Percentiles rank a stretch among this genome's conserved stretches.
phyloP scores from a whole-genome alignment of 92 coral and sea anemone genomes.

The Palythoa caribaeorum region DNA sequence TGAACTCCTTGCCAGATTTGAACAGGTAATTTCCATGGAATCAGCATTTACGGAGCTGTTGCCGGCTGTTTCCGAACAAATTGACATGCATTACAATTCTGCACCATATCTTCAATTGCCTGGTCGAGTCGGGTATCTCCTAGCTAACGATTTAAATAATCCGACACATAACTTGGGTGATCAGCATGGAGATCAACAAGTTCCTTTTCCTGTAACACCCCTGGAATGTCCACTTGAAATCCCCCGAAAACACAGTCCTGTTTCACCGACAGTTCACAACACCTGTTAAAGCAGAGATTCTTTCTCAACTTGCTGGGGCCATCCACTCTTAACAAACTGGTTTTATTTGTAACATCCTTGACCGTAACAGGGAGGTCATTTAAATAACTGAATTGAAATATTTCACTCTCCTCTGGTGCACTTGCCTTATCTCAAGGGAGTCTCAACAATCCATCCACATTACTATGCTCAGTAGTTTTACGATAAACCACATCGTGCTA shows the following conservation, averaged over 20 bases:
- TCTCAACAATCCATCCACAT: background rate
- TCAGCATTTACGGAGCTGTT: too few relatives aligned
- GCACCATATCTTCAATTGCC: too few relatives aligned
- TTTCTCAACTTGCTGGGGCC: background rate
- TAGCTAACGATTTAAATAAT: too few relatives aligned
- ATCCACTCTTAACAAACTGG: background rate
- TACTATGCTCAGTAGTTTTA: constrained; percentile 8
- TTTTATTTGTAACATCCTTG: background rate
- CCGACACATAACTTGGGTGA: too few relatives aligned
- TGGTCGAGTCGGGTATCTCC: too few relatives aligned
- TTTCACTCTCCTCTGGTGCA: constrained; percentile 3
- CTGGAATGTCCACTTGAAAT: background rate
- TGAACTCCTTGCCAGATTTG: too few relatives aligned
- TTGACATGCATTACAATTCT: too few relatives aligned
- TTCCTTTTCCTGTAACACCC: too few relatives aligned
- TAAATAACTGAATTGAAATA: constrained; percentile 5
- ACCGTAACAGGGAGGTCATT: background rate
- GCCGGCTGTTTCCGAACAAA: too few relatives aligned
- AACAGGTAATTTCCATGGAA: too few relatives aligned
- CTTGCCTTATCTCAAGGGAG: background rate
- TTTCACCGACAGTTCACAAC: background rate
- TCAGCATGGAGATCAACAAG: too few relatives aligned
- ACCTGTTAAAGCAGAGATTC: background rate
- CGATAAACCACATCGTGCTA: background rate
- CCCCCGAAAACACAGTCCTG: background rate